Evolutionary conservation across 2,797 vertebrate species (phyloP).

Genomic region (Ispidina lecontei): DNA sequence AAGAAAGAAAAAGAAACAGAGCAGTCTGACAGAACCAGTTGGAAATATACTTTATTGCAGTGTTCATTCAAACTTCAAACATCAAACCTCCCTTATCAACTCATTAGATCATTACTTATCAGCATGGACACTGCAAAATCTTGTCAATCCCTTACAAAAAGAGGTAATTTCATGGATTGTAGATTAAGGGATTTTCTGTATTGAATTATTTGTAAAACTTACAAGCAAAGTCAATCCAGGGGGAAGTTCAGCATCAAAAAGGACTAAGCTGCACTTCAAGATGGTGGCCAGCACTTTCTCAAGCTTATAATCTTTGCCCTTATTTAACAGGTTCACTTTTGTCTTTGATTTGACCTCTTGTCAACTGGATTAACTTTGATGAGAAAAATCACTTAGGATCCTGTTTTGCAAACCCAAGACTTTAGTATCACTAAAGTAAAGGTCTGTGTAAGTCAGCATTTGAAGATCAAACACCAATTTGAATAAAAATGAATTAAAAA

Average conservation of each 20-base stretch:
- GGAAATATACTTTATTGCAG: neutral
- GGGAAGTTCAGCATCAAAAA: neutral
- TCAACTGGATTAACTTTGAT: neutral
- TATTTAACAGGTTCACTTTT: neutral
- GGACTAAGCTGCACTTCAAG: neutral
- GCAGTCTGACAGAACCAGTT: neutral
- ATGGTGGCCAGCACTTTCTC: neutral
- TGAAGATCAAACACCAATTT: neutral
- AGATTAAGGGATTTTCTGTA: neutral
- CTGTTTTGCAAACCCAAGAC: neutral
- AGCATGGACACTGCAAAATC: rapidly evolving
- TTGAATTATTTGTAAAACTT: neutral
- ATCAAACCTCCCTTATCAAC: neutral
- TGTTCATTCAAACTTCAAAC: neutral
- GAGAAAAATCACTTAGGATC: neutral
- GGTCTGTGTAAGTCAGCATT: neutral
- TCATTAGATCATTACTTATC: neutral
- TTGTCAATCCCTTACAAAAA: neutral
- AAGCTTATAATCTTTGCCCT: neutral
- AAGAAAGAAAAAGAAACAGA: neutral
- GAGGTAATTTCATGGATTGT: neutral
- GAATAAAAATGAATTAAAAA: too few relatives aligned
- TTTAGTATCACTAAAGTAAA: neutral
- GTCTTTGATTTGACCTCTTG: neutral
- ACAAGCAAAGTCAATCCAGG: neutral